phyloP scores from a whole-genome alignment of 2,797 vertebrate species.

The Decapterus maruadsi region DNA sequence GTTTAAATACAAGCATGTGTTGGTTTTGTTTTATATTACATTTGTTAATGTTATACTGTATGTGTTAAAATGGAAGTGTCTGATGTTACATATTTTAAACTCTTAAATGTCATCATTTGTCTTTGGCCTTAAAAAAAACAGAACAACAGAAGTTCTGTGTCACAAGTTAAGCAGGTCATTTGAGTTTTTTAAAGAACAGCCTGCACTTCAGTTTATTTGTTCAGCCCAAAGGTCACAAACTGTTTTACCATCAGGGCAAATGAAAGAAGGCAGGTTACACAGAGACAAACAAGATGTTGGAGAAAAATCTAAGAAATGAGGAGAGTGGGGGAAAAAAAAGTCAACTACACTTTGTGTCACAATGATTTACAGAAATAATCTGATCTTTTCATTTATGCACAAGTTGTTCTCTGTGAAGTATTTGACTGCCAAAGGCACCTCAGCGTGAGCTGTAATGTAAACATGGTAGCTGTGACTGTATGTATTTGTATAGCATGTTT shows the following conservation, averaged over 20 bases:
- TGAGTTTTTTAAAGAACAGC: background rate
- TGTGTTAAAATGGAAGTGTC: background rate
- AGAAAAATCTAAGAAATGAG: background rate
- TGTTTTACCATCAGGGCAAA: slow-evolving; percentile 22
- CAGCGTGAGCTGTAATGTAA: slow-evolving; percentile 24
- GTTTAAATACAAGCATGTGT: slow-evolving; percentile 2
- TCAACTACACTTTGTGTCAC: background rate
- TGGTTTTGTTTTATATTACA: too few species aligned
- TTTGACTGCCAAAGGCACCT: slow-evolving; percentile 1
- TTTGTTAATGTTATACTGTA: background rate
- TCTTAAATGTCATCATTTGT: background rate
- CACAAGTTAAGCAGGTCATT: background rate
- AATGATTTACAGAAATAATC: background rate
- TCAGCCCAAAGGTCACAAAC: background rate
- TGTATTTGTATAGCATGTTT: too few species aligned
- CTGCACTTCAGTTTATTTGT: background rate
- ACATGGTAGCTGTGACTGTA: slow-evolving; percentile 15
- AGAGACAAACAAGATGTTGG: background rate
- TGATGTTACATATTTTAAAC: background rate
- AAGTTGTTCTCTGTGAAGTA: background rate
- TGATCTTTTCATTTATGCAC: background rate
- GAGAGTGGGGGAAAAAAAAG: background rate
- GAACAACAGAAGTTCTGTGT: background rate
- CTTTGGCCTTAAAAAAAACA: too few species aligned
- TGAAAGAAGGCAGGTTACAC: slow-evolving; percentile 2